phyloP scores from a whole-genome alignment of 2,888 invertebrate species.

The Ophion obscuratus region DNA sequence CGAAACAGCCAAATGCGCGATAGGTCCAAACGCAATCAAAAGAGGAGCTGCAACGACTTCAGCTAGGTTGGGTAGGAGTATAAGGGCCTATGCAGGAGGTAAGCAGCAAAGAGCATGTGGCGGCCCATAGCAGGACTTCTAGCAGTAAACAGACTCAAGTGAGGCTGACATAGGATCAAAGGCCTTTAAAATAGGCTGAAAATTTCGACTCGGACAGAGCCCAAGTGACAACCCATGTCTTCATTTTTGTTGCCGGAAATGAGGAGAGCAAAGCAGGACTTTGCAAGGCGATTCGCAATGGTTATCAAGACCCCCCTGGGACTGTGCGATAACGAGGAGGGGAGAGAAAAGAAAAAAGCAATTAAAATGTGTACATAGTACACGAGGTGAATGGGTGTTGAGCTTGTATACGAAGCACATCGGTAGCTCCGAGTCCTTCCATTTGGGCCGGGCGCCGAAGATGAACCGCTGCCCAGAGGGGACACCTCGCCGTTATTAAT shows the following conservation, averaged over 20 bases:
- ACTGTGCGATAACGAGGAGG: neutral
- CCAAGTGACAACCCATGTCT: neutral
- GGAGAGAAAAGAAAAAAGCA: slow-evolving; percentile 57
- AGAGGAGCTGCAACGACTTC: too few relatives aligned
- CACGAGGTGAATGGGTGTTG: slow-evolving; percentile 48
- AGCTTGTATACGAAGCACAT: slow-evolving; percentile 68
- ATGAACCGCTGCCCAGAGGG: slow-evolving; percentile 83
- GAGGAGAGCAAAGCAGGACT: neutral
- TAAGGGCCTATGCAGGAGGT: too few relatives aligned
- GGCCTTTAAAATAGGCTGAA: too few relatives aligned
- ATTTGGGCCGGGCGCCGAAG: slow-evolving; percentile 73
- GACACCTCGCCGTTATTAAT: slow-evolving; percentile 83
- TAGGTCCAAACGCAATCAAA: too few relatives aligned
- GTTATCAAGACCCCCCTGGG: slow-evolving; percentile 7
- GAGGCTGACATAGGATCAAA: too few relatives aligned
- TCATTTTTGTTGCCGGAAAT: neutral
- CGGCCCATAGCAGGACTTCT: too few relatives aligned
- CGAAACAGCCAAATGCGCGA: too few relatives aligned
- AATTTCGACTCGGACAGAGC: neutral
- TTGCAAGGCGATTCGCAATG: slow-evolving; percentile 5
- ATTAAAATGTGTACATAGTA: slow-evolving; percentile 74
- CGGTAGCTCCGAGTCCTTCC: slow-evolving; percentile 7
- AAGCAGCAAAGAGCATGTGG: too few relatives aligned
- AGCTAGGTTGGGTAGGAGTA: too few relatives aligned
- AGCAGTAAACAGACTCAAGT: too few relatives aligned